Evolutionary conservation across 2,888 invertebrate genomes (phyloP).

Genomic region (Rutpela maculata): DNA sequence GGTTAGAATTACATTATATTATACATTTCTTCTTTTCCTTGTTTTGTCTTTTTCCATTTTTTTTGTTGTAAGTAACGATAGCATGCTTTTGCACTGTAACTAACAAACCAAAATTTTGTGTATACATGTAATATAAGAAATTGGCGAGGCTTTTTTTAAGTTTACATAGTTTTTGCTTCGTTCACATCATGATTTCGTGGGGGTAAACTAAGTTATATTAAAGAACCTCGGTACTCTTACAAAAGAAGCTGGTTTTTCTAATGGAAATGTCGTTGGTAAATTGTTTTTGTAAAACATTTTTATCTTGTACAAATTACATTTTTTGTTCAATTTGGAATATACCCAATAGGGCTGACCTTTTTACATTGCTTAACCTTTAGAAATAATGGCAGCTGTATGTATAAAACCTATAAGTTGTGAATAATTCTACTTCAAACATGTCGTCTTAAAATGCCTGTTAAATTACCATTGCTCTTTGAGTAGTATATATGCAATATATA

Average conservation of each 20-base stretch:
- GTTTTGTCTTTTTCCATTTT: not conserved
- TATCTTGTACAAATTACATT: no score
- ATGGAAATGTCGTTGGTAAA: not conserved
- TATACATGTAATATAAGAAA: conserved; percentile 5
- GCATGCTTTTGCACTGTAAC: conserved; percentile 25
- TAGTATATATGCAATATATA: no score
- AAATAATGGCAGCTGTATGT: no score
- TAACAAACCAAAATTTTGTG: conserved; percentile 9
- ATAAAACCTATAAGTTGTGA: no score
- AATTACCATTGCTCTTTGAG: no score
- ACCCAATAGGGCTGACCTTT: no score
- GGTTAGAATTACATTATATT: not conserved
- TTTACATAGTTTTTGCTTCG: conserved; percentile 16
- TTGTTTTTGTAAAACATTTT: no score
- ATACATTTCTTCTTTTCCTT: not conserved
- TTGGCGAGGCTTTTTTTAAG: conserved; percentile 26
- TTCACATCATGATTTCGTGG: not conserved
- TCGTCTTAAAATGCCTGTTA: no score
- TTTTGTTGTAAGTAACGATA: conserved; percentile 1
- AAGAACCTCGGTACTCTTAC: not conserved
- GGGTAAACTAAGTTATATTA: conserved; percentile 7
- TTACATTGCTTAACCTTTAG: no score
- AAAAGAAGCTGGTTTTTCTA: not conserved
- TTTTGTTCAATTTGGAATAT: no score
- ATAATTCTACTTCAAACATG: no score